Evolutionary conservation across 2,113 vertebrate genomes (phyloP), one percentile per base, ranked within the genome.

Genomic region (Hystrix brachyura): DNA sequence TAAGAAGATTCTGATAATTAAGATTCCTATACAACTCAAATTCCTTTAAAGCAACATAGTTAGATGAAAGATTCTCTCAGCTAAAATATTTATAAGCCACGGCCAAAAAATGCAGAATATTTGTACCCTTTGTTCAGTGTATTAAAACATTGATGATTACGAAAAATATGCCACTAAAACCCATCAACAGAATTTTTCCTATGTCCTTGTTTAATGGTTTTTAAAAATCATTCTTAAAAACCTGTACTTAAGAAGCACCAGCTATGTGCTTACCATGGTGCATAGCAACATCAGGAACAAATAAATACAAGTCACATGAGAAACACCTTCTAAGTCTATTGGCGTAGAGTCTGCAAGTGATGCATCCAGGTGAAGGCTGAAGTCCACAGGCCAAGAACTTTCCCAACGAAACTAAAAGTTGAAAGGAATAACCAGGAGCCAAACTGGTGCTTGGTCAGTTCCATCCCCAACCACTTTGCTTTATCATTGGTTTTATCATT

Each of bases 1-100:
- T 91, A 97, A 93, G 87, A 96, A 95, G 60, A 97, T 87, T 96
- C 60, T 25, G 92, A 96, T 96, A 95, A 97, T 95, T 97, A 97
- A 91, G n/a, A 69, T 97, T 92, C 94, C 53, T 82, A 4, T 90
- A 94, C 74, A 94, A 87, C 64, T 94, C 65, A 96, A 96, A 93
- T 97, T 94, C 92, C 95, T 95, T 81, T 94, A 95, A 91, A 95
- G 64, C 62, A 83, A 62, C 62, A 81, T 10, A 74, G 65, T 96
- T 95, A 93, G 84, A 92, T 83, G 65, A 93, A 95, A 91, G 25
- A 48, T 80, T 89, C 78, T 90, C 57, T 89, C 67, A 83, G 72
- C 32, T 57, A 80, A 83, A 92, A 51, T 71, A 94, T 96, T 94
- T 92, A 59, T 18, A 89, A 94, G 32, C 23, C 72, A 29, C 86